Base-by-base conservation (phyloP, 2,797 vertebrate species). In the Paedocypris micromegethes region DNA sequence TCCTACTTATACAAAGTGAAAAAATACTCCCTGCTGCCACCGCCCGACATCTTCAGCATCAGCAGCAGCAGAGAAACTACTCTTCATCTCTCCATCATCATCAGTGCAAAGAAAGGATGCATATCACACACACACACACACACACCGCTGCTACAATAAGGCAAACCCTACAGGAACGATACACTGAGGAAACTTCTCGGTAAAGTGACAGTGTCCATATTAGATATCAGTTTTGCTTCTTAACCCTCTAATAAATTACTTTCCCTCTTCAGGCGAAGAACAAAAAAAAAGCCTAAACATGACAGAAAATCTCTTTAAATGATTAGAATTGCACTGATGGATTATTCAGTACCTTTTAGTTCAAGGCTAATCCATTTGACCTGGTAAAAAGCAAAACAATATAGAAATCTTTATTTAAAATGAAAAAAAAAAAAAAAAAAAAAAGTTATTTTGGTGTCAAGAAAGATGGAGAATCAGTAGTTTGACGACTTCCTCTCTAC, bases 61-160 rank as follows among this genome's bases (percentile, higher is more conserved):
- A 90, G 89, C 78, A 86, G 87, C 90, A 92, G 87, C 91, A 91
- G 68, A 86, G 89, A 82, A 72, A 80, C 72, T 85, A 69, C 72
- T 82, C 48, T 72, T 80, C 88, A 90, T 90, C 83, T 86, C 85
- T 88, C 68, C 88, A 87, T 90, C 90, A 91, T 86, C 78, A 86
- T 93, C 90, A 92, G 93, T 92, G 91, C 90, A 96, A 94, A 77
- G 72, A 72, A 80, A 74, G 73, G 78, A 78, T 71, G 78, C 71
- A 77, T 82, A 79, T 71, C 62, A 85, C 72, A 82, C 91, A 91
- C 89, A 93, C 83, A n/a, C 62, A 85, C 72, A 82, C 91, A 23
- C 75, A 91, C 78, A 88, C 90, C 92, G 93, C 95, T 98, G 94
- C 95, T 98, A 97, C 94, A 92, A 93, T 96, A 94, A 95, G 93